phyloP scores from a whole-genome alignment of 2,113 vertebrate species.

The Prunella fulvescens region DNA sequence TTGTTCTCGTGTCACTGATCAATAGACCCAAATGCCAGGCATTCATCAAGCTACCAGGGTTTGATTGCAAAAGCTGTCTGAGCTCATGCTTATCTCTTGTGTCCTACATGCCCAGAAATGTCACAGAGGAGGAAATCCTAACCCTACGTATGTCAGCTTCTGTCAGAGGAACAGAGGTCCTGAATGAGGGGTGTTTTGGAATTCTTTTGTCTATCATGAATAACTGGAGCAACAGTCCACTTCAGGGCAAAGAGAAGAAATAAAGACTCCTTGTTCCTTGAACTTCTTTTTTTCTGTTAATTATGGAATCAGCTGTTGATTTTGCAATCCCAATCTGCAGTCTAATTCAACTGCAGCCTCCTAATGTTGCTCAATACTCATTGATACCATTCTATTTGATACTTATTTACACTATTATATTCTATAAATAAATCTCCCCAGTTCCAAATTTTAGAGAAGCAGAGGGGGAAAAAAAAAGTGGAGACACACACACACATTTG shows the following conservation, averaged over 20 bases:
- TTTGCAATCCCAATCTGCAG: slow-evolving; percentile 59
- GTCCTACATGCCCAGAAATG: slow-evolving; percentile 67
- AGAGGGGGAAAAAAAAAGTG: fast-evolving
- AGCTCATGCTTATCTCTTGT: slow-evolving; percentile 57
- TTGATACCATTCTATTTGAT: background rate
- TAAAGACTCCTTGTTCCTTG: background rate
- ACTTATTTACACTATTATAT: background rate
- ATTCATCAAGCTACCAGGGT: slow-evolving; percentile 65
- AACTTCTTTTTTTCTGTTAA: slow-evolving; percentile 36
- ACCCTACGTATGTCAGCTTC: slow-evolving; percentile 52
- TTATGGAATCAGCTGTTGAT: slow-evolving; percentile 65
- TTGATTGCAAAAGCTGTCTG: slow-evolving; percentile 61
- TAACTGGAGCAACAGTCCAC: background rate
- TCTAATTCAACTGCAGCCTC: background rate
- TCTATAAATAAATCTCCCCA: background rate
- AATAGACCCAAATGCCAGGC: slow-evolving; percentile 81
- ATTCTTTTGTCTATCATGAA: background rate
- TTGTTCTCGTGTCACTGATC: slow-evolving; percentile 78
- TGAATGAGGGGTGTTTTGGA: background rate
- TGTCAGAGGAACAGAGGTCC: slow-evolving; percentile 6
- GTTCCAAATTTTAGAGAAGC: background rate
- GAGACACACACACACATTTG: background rate
- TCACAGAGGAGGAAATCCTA: slow-evolving; percentile 66
- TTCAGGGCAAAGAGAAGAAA: slow-evolving; percentile 7
- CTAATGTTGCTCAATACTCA: background rate